Evolutionary conservation across 2,113 vertebrate genomes (phyloP).

Genomic region (Festucalex cinctus): DNA sequence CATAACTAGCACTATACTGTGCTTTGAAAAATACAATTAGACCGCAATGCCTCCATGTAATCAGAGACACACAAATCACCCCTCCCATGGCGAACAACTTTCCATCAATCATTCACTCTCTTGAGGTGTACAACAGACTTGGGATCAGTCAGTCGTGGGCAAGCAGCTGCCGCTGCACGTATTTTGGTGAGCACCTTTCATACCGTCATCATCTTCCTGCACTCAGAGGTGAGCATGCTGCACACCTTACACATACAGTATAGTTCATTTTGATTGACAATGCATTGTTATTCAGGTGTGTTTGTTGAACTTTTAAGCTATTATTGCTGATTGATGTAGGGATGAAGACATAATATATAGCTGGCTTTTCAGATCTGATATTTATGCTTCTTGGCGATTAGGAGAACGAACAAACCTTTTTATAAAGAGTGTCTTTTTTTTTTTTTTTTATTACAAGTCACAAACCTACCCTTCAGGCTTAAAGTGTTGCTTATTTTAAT

Average conservation of each 20-base stretch:
- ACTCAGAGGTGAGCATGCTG: conserved; percentile 44
- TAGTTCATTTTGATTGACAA: too few relatives aligned
- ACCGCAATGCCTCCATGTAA: neutral
- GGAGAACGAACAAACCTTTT: neutral
- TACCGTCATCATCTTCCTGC: neutral
- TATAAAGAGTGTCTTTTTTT: too few relatives aligned
- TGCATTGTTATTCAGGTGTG: neutral
- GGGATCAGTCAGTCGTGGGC: conserved; percentile 9
- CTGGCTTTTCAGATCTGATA: neutral
- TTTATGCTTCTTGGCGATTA: neutral
- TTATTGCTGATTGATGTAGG: neutral
- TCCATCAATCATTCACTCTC: conserved; percentile 59
- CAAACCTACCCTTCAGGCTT: neutral
- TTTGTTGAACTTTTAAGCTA: neutral
- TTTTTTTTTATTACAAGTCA: neutral
- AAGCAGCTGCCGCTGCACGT: neutral
- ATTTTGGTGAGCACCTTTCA: neutral
- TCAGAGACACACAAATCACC: conserved; percentile 8
- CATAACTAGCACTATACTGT: neutral
- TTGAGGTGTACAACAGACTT: conserved; percentile 21
- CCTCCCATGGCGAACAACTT: conserved; percentile 33
- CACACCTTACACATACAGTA: neutral
- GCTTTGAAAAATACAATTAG: neutral
- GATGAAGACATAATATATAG: too few relatives aligned
- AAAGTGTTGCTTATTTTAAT: too few relatives aligned